Evolutionary conservation across 2,888 invertebrate species (phyloP), one percentile per base, ranked within the genome.

Genomic region (Piscicola geometra): DNA sequence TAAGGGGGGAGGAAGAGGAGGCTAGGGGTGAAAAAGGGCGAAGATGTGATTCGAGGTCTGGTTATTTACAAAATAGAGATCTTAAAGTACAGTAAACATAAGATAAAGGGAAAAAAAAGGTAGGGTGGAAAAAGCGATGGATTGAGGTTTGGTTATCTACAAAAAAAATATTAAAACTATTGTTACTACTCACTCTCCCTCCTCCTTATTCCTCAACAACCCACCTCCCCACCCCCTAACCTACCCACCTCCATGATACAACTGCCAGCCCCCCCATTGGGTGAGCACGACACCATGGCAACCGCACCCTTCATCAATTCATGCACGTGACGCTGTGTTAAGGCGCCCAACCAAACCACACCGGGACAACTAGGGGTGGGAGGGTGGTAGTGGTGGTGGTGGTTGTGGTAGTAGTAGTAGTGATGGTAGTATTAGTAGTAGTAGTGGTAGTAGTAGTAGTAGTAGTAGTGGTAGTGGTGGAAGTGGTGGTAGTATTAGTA

Each of bases 241-340:
- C 12, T 5, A 67, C 67, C 12, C 35, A 33, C 67, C 15, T 21
- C 28, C 35, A 67, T 28, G 21, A 67, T 33, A 30, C 64, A 56
- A n/a, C n/a, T 25, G n/a, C 60, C 9, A 21, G n/a, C 3, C 3
- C 60, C 60, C 60, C 25, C 60, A 56, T 25, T n/a, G 3, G n/a
- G 60, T 9, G 60, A 5, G n/a, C n/a, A 15, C n/a, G 60, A 15
- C 60, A 56, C 60, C n/a, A 56, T 25, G n/a, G 60, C 60, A 56
- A 56, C 60, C 21, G 60, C 60, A 5, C 25, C 25, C 60, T n/a
- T 56, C 60, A 56, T 56, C 60, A 56, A 5, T 56, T 56, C 60
- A 25, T 56, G 60, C 60, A 56, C 3, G 60, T 56, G 60, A 15
- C 60, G 60, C n/a, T 56, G 60, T 25, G 60, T 56, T n/a, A 56